phyloP scores from a whole-genome alignment of 1,140 invertebrate genomes.

The Dendroctonus valens region DNA sequence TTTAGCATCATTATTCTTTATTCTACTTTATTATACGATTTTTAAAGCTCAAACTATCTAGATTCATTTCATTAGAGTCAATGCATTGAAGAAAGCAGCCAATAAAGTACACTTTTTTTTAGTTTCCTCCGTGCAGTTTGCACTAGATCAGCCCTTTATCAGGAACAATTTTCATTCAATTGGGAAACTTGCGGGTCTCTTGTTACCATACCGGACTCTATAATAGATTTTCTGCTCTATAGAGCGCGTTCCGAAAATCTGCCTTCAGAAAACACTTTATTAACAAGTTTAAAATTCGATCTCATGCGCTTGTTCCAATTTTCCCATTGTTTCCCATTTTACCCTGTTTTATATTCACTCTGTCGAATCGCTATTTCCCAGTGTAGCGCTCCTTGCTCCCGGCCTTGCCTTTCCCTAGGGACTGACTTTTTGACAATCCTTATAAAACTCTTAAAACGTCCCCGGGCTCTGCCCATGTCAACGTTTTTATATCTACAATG shows the following conservation, averaged over 20 bases:
- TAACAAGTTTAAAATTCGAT: conserved; percentile 13
- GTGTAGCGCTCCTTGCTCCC: conserved; percentile 5
- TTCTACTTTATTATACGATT: too few species aligned
- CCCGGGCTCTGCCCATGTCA: conserved; percentile 8
- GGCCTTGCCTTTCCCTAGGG: not conserved
- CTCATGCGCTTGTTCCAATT: conserved; percentile 10
- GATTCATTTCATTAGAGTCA: too few species aligned
- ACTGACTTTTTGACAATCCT: conserved; percentile 22
- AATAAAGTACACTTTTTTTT: too few species aligned
- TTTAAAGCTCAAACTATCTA: too few species aligned
- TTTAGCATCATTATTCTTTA: too few species aligned
- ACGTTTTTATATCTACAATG: conserved; percentile 15
- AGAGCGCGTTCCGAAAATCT: not conserved
- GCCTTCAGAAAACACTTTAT: conserved; percentile 5
- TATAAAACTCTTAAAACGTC: conserved; percentile 24
- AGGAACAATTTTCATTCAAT: too few species aligned
- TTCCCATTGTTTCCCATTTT: conserved; percentile 23
- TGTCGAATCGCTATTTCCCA: conserved; percentile 17
- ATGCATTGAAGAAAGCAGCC: too few species aligned
- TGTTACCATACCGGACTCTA: not conserved
- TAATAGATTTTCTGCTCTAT: not conserved
- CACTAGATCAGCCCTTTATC: too few species aligned
- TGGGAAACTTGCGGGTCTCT: too few species aligned
- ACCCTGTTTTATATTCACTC: conserved; percentile 24
- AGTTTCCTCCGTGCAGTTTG: too few species aligned